phyloP scores from a whole-genome alignment of 2,888 invertebrate genomes.

The Phalangium opilio region DNA sequence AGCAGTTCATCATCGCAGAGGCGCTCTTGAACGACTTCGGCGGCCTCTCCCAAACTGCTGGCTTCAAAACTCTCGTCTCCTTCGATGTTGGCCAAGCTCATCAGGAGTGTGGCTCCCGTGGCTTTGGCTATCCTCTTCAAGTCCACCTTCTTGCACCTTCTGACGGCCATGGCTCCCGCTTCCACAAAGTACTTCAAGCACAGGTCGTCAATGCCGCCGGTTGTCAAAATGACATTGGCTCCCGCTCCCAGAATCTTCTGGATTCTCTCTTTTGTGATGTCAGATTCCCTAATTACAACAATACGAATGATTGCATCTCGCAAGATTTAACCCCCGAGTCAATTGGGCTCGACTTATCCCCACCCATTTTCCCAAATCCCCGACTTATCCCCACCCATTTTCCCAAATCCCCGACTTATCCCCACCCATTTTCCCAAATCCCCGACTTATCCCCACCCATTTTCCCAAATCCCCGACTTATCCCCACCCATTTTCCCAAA shows the following conservation, averaged over 20 bases:
- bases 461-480: too few relatives aligned
- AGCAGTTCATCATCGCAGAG: constrained; percentile 97
- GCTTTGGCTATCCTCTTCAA: constrained; percentile 96
- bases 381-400: too few relatives aligned
- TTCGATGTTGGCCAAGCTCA: constrained; percentile 94
- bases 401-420: too few relatives aligned
- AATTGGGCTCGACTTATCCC: too few relatives aligned
- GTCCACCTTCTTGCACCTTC: constrained; percentile 87
- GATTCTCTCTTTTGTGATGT: constrained; percentile 94
- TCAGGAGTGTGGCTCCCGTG: constrained; percentile 80
- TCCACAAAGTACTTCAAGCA: constrained; percentile 98
- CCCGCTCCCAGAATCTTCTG: constrained; percentile 86
- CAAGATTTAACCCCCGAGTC: too few relatives aligned
- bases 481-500: too few relatives aligned
- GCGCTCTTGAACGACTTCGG: constrained; percentile 83
- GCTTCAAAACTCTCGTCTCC: constrained; percentile 94
- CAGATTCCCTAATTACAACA: constrained; percentile 53
- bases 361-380: too few relatives aligned
- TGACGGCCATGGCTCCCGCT: constrained; percentile 89
- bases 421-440: too few relatives aligned
- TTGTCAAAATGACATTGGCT: constrained; percentile 83
- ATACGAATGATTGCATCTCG: background rate
- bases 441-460: too few relatives aligned
- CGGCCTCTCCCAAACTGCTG: constrained; percentile 82
- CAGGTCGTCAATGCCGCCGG: constrained; percentile 95